phyloP scores from a whole-genome alignment of 2,797 vertebrate species.

The Selene dorsalis region DNA sequence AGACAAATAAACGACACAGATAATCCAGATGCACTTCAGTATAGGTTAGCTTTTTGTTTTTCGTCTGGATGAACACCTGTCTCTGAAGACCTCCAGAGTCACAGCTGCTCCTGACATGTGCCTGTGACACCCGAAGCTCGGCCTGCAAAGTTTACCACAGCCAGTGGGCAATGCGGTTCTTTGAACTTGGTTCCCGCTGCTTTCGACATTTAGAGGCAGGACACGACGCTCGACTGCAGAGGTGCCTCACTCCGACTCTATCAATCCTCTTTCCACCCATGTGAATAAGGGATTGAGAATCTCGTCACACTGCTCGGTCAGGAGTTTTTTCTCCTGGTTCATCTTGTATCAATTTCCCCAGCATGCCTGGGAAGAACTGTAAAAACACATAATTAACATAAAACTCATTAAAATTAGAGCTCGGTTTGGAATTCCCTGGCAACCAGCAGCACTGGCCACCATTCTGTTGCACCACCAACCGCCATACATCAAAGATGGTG shows the following conservation, averaged over 20 bases:
- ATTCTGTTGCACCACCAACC: slow-evolving; percentile 67
- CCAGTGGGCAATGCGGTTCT: neutral
- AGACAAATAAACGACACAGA: slow-evolving; percentile 1
- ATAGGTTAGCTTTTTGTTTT: neutral
- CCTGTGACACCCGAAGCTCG: neutral
- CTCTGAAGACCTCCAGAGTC: slow-evolving; percentile 8
- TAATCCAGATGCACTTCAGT: neutral
- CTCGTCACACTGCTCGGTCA: slow-evolving; percentile 49
- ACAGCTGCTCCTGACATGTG: slow-evolving; percentile 19
- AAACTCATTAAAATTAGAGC: slow-evolving; percentile 75
- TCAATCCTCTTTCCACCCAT: slow-evolving; percentile 55
- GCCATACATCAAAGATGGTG: slow-evolving; percentile 69
- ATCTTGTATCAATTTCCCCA: slow-evolving; percentile 64
- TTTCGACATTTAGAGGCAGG: slow-evolving; percentile 21
- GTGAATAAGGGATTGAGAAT: slow-evolving; percentile 66
- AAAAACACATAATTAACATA: slow-evolving; percentile 74
- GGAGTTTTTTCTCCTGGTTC: slow-evolving; percentile 59
- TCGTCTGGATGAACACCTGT: slow-evolving; percentile 4
- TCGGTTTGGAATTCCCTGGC: slow-evolving; percentile 43
- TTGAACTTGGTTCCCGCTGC: slow-evolving; percentile 23
- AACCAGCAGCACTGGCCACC: slow-evolving; percentile 51
- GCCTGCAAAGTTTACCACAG: slow-evolving; percentile 19
- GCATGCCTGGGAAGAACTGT: slow-evolving; percentile 54
- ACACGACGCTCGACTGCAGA: slow-evolving; percentile 15
- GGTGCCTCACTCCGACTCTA: slow-evolving; percentile 36